phyloP scores from a whole-genome alignment of 1,140 invertebrate species.

The Pseudomyrmex pallidus region DNA sequence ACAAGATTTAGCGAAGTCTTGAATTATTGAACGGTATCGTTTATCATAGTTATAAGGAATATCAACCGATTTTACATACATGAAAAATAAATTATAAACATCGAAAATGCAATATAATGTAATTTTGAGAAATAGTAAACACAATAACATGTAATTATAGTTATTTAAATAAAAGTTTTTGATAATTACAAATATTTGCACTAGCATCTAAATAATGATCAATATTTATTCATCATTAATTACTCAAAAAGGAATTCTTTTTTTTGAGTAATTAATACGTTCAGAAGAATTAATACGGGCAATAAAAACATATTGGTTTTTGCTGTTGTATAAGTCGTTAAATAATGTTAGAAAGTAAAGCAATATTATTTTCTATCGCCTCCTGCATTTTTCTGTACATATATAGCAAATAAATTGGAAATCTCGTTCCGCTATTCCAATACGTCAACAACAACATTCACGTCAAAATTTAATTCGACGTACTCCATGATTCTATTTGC shows the following conservation, averaged over 20 bases:
- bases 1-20: slow-evolving; percentile 43
- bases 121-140: no score
- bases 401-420: slow-evolving; percentile 48
- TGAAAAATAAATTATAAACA: no score
- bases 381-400: slow-evolving; percentile 22
- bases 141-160: no score
- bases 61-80: slow-evolving; percentile 22
- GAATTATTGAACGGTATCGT: slow-evolving; percentile 27
- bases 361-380: slow-evolving; percentile 25
- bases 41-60: not conserved
- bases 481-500: slow-evolving; percentile 55
- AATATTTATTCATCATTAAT: no score
- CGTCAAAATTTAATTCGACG: slow-evolving; percentile 49
- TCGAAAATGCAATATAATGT: no score
- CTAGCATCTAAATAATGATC: no score
- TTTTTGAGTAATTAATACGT: no score
- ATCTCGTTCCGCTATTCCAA: slow-evolving; percentile 22
- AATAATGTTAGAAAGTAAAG: not conserved
- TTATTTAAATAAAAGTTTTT: no score
- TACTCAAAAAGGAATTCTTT: no score
- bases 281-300: not conserved
- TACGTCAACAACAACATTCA: slow-evolving; percentile 56
- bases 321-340: not conserved
- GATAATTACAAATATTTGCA: no score
- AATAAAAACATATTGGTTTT: slow-evolving; percentile 16